A percentile compares a stretch with the other conserved stretches of the same genome.
phyloP scores from a whole-genome alignment of 2,797 vertebrate genomes.

The Clangula hyemalis region DNA sequence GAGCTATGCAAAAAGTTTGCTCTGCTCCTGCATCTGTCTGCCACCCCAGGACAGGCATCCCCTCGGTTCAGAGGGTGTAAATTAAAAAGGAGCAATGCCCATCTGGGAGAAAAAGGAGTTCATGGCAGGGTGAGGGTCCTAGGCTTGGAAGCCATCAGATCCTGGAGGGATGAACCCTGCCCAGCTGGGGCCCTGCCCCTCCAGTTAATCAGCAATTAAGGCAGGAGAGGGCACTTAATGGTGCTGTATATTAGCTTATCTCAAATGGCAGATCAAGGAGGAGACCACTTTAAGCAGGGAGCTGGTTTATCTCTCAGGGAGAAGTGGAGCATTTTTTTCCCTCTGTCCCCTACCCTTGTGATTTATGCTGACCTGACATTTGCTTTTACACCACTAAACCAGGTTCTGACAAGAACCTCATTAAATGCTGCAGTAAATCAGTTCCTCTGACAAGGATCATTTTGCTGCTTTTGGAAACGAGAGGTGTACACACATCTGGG shows the following conservation, averaged over 20 bases:
- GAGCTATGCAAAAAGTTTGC: not conserved
- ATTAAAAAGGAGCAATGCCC: accelerated
- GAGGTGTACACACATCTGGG: not conserved
- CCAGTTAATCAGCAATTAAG: not conserved
- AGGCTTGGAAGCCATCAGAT: not conserved
- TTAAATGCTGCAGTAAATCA: constrained; percentile 46
- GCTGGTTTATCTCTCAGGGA: not conserved
- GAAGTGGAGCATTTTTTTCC: not conserved
- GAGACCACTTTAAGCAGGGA: not conserved
- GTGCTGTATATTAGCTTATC: not conserved
- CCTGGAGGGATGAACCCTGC: not conserved
- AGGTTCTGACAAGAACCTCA: constrained; percentile 1
- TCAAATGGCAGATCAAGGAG: not conserved
- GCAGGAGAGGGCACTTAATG: not conserved
- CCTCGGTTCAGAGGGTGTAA: accelerated
- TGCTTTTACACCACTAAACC: not conserved
- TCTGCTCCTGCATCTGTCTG: not conserved
- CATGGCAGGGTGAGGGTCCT: not conserved
- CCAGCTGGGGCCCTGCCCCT: not conserved
- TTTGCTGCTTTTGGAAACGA: not conserved
- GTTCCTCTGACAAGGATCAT: not conserved
- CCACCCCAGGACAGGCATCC: accelerated
- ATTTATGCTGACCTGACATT: constrained; percentile 24
- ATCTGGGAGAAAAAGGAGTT: accelerated
- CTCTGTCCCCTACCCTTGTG: not conserved